Conservation (phyloP, 2,113 vertebrate species). For the Nyctibius bracteatus region DNA sequence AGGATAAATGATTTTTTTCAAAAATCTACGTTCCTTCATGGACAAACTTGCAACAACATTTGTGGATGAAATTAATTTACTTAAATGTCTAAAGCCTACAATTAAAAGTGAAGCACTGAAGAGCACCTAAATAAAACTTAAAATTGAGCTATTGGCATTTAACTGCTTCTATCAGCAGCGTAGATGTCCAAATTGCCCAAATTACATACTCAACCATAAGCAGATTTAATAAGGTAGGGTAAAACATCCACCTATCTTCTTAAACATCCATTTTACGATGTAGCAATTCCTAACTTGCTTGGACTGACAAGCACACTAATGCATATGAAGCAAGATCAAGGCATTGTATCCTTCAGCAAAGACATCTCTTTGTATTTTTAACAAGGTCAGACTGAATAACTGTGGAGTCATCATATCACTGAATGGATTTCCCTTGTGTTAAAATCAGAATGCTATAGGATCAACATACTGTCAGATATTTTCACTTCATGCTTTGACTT, state of each 20-base stretch:
- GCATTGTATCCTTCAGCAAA: not conserved
- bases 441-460: not conserved
- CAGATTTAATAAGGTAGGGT: not conserved
- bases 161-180: not conserved
- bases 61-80: not conserved
- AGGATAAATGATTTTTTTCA: not conserved
- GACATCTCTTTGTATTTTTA: not conserved
- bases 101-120: not conserved
- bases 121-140: not conserved
- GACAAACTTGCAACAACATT: not conserved
- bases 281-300: not conserved
- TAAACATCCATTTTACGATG: not conserved
- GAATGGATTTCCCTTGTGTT: not conserved
- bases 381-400: not conserved
- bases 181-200: not conserved
- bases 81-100: not conserved
- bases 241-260: not conserved
- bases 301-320: not conserved
- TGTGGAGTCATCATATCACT: not conserved
- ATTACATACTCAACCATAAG: conserved; percentile 6
- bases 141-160: not conserved
- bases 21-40: not conserved
- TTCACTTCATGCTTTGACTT: not conserved
- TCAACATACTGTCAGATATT: not conserved
- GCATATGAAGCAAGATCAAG: not conserved